These are phyloP conservation scores for Gopherus evgoodei DNA, from an alignment of 2,113 vertebrate species.

Conservation along the genomic window DNA sequence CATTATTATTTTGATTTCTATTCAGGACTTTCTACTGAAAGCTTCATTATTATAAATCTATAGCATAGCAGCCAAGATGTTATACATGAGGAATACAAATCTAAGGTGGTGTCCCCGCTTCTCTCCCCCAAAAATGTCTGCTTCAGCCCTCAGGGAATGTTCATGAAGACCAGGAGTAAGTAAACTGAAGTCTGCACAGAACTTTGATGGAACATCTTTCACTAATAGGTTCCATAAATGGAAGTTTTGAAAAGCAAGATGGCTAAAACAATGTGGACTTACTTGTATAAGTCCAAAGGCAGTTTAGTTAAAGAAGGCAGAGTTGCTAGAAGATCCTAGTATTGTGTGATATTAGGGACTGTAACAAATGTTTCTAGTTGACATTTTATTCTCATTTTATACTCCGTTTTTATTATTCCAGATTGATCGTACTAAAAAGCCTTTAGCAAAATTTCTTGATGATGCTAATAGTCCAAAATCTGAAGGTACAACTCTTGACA, in stretches of 20 bases:
- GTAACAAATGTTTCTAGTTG: neutral
- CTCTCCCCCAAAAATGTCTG: neutral
- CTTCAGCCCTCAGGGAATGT: neutral
- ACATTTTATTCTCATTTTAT: neutral
- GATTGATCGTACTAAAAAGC: slow-evolving; percentile 96
- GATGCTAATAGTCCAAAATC: slow-evolving; percentile 74
- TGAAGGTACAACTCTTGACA: slow-evolving; percentile 75
- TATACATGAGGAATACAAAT: neutral
- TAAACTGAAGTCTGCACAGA: neutral
- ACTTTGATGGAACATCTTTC: neutral
- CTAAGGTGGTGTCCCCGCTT: neutral
- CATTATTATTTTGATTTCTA: neutral
- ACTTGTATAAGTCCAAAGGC: neutral
- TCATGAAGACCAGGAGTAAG: neutral
- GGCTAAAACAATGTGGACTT: neutral
- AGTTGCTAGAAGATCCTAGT: neutral
- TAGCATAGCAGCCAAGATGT: neutral
- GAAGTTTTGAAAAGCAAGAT: neutral
- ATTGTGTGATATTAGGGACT: neutral
- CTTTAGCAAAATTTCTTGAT: slow-evolving; percentile 77
- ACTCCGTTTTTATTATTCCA: slow-evolving; percentile 66
- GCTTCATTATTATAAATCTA: neutral
- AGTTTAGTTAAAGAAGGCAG: neutral
- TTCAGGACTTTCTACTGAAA: neutral
- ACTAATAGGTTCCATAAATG: neutral